These are phyloP conservation scores for Xiphorhynchus erythropygius DNA, from an alignment of 2,797 vertebrate genomes.

Conservation along the genomic window DNA sequence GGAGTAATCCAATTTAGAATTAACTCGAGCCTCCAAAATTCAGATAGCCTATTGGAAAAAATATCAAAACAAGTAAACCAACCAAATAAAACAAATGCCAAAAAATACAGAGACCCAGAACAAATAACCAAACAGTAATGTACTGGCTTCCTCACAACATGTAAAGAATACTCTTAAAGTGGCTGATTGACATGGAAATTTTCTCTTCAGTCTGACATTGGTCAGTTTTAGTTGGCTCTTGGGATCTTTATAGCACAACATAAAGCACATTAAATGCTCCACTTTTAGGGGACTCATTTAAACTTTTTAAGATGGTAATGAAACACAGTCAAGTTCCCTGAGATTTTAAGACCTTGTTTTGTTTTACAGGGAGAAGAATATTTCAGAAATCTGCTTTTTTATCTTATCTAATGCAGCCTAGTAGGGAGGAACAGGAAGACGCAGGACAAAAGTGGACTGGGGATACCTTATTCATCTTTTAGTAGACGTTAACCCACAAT, in stretches of 20 bases:
- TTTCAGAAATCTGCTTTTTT: background rate
- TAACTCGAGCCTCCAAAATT: background rate
- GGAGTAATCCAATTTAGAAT: background rate
- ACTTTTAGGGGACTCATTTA: background rate
- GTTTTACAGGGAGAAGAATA: background rate
- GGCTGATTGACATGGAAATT: background rate
- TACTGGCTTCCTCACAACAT: background rate
- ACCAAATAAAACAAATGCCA: background rate
- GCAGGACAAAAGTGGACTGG: background rate
- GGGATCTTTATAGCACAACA: background rate
- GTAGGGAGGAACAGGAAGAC: background rate
- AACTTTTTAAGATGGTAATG: background rate
- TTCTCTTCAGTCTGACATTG: background rate
- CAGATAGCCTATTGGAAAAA: background rate
- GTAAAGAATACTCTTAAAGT: background rate
- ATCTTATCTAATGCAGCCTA: background rate
- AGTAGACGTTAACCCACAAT: background rate
- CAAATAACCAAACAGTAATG: background rate
- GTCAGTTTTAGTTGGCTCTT: background rate
- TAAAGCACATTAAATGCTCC: background rate
- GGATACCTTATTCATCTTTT: background rate
- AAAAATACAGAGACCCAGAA: background rate
- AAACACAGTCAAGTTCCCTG: background rate
- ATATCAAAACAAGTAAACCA: background rate
- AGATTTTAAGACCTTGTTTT: background rate